Evolutionary conservation across 2,113 vertebrate species (phyloP).

Genomic region (Gymnobelideus leadbeateri): DNA sequence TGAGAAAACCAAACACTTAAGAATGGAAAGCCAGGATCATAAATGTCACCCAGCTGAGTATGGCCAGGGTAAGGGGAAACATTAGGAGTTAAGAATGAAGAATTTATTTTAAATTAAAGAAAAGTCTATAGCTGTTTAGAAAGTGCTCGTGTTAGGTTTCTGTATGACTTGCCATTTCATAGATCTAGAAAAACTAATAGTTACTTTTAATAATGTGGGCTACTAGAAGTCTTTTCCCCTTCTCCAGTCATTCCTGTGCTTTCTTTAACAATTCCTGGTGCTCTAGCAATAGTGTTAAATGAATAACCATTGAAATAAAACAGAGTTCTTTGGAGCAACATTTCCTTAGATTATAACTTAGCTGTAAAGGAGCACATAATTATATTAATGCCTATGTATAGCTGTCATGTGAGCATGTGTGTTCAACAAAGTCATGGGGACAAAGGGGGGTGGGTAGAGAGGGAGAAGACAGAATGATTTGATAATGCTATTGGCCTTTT

Average conservation of each 20-base stretch:
- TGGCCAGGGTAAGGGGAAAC: slow-evolving; percentile 80
- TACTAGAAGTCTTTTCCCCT: neutral
- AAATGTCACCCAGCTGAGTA: slow-evolving; percentile 64
- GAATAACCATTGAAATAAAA: neutral
- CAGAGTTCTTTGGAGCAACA: neutral
- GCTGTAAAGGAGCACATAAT: neutral
- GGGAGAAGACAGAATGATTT: neutral
- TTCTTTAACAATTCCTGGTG: neutral
- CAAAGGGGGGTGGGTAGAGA: neutral
- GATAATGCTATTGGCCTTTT: neutral
- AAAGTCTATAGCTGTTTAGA: neutral
- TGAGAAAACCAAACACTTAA: slow-evolving; percentile 61
- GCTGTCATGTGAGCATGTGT: slow-evolving; percentile 9
- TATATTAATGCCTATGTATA: neutral
- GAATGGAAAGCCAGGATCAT: slow-evolving; percentile 69
- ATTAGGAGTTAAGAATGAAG: neutral
- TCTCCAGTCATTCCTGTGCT: neutral
- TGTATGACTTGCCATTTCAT: neutral
- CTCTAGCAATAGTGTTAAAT: neutral
- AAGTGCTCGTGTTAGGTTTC: neutral
- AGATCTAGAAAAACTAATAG: neutral
- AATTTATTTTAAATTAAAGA: neutral
- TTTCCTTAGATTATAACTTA: neutral
- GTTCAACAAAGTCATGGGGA: neutral
- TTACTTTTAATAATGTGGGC: neutral